phyloP scores from a whole-genome alignment of 2,888 invertebrate genomes.

The Lithophane semibrunnea region DNA sequence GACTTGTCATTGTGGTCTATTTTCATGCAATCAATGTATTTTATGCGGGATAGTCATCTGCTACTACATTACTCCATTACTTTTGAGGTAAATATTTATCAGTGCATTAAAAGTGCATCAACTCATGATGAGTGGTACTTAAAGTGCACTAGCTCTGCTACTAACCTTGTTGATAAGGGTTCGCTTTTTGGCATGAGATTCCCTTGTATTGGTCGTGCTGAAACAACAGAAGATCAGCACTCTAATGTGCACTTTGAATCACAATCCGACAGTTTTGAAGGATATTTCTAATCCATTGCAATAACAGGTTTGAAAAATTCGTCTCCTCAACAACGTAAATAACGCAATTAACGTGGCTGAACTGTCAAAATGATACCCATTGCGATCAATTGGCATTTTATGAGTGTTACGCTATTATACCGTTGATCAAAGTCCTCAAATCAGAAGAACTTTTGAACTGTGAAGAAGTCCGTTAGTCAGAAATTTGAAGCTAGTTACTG shows the following conservation, averaged over 20 bases:
- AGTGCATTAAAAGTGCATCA: slow-evolving; percentile 26
- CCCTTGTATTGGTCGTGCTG: not conserved
- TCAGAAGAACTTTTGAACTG: too few relatives aligned
- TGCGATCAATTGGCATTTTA: too few relatives aligned
- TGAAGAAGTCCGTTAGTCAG: too few relatives aligned
- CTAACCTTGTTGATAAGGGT: slow-evolving; percentile 1
- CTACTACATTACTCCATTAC: slow-evolving; percentile 7
- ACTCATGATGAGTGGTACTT: slow-evolving; percentile 12
- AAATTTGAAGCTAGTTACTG: not conserved
- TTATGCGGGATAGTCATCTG: slow-evolving; percentile 17
- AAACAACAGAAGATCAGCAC: not conserved
- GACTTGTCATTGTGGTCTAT: slow-evolving; percentile 29
- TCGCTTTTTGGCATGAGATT: slow-evolving; percentile 2
- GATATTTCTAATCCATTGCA: too few relatives aligned
- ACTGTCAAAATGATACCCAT: too few relatives aligned
- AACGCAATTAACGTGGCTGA: too few relatives aligned
- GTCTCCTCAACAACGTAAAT: too few relatives aligned
- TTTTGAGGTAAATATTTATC: slow-evolving; percentile 31
- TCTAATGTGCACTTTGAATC: too few relatives aligned
- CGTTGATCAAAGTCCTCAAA: not conserved
- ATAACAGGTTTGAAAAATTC: too few relatives aligned
- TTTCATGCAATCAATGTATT: slow-evolving; percentile 30
- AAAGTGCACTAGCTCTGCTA: not conserved
- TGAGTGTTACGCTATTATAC: too few relatives aligned
- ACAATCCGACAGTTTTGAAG: too few relatives aligned